Conservation (phyloP, 2,888 invertebrate species). For the Drosophila maculinotata region DNA sequence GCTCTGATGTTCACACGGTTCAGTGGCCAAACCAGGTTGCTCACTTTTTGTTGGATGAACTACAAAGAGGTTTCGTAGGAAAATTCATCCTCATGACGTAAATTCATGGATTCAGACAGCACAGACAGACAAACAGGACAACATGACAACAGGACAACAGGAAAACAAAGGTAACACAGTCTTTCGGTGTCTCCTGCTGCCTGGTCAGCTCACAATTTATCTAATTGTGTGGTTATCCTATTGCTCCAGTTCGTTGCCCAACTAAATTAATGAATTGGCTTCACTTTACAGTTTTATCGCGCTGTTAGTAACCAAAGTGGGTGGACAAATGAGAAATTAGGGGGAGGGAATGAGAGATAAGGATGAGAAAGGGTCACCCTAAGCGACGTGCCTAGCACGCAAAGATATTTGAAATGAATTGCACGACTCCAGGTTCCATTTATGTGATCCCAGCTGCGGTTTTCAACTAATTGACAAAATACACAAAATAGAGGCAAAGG, state of each 20-base stretch:
- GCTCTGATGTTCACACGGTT: conserved; percentile 43
- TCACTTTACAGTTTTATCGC: conserved; percentile 60
- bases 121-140: neutral
- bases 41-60: conserved; percentile 36
- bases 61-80: conserved; percentile 33
- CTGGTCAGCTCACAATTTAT: conserved; percentile 14
- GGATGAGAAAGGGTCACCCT: too few relatives aligned
- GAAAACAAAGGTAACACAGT: conserved; percentile 26
- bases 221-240: conserved; percentile 52
- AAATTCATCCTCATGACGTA: conserved; percentile 27
- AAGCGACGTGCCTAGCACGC: conserved; percentile 18
- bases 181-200: conserved; percentile 2
- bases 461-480: conserved; percentile 53
- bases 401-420: conserved; percentile 35
- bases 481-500: neutral
- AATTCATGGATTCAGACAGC: conserved; percentile 16
- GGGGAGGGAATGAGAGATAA: neutral
- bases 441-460: conserved; percentile 33
- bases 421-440: conserved; percentile 22
- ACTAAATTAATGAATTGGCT: conserved; percentile 53
- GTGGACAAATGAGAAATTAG: neutral
- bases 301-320: conserved; percentile 20
- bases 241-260: conserved; percentile 44
- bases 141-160: conserved; percentile 1
- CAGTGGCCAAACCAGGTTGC: conserved; percentile 53